phyloP scores from a whole-genome alignment of 2,888 invertebrate species.

The Xanthorhoe designata region DNA sequence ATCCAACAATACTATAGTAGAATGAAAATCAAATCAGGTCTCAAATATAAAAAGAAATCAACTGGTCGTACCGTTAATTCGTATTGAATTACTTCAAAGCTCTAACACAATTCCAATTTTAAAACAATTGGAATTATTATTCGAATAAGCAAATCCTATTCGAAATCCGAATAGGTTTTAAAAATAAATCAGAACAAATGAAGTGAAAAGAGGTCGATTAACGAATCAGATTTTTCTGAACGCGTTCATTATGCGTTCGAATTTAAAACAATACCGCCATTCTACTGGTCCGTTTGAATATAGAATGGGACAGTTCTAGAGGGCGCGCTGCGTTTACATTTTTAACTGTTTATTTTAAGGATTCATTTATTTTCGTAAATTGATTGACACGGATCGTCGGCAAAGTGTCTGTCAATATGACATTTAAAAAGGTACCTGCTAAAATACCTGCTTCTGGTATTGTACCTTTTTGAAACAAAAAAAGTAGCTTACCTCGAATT shows the following conservation, averaged over 20 bases:
- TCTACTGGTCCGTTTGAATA: constrained; percentile 78
- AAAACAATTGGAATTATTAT: constrained; percentile 61
- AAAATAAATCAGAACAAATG: constrained; percentile 71
- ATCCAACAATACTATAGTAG: neutral
- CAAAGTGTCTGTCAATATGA: constrained; percentile 62
- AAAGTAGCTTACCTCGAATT: neutral
- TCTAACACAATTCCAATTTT: constrained; percentile 67
- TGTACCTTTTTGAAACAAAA: constrained; percentile 20
- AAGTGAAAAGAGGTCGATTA: constrained; percentile 81
- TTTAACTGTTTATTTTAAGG: constrained; percentile 74
- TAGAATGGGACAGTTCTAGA: constrained; percentile 72
- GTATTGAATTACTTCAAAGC: constrained; percentile 79
- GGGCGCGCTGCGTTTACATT: constrained; percentile 57
- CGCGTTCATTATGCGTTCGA: constrained; percentile 74
- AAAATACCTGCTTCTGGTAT: constrained; percentile 21
- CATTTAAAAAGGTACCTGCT: constrained; percentile 52
- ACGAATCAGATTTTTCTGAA: constrained; percentile 67
- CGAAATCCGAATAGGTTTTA: constrained; percentile 58
- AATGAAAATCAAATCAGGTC: neutral
- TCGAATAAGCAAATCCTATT: constrained; percentile 71
- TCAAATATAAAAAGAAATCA: constrained; percentile 56
- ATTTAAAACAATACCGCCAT: constrained; percentile 81
- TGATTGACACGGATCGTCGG: constrained; percentile 62
- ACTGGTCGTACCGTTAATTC: constrained; percentile 76
- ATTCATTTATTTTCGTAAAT: constrained; percentile 62